A percentile compares a stretch with the other conserved stretches of the same genome.
Evolutionary conservation across 2,797 vertebrate genomes (phyloP).

Genomic region (Mastacembelus armatus): DNA sequence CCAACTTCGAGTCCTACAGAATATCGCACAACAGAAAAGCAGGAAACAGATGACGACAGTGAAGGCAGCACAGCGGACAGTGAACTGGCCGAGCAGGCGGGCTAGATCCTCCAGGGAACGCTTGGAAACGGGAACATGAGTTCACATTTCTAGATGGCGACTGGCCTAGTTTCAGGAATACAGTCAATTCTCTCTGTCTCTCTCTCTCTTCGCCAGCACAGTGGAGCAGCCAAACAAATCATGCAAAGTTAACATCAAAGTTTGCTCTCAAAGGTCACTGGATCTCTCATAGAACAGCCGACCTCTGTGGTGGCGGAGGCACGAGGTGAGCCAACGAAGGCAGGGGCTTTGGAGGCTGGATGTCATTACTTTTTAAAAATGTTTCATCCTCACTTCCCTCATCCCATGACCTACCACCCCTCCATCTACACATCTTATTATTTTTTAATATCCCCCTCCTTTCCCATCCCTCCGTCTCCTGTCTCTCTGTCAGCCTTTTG

Average conservation of each 20-base stretch:
- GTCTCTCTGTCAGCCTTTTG: slow-evolving; percentile 28
- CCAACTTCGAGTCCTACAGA: not conserved
- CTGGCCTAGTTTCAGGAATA: slow-evolving; percentile 78
- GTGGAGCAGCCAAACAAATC: slow-evolving; percentile 68
- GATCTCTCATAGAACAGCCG: slow-evolving; percentile 58
- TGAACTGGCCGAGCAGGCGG: slow-evolving; percentile 52
- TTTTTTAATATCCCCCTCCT: slow-evolving; percentile 56
- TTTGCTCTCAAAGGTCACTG: slow-evolving; percentile 72
- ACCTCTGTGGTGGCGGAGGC: slow-evolving; percentile 54
- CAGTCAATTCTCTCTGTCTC: slow-evolving; percentile 45
- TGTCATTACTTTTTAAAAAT: slow-evolving; percentile 39
- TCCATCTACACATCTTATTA: slow-evolving; percentile 64
- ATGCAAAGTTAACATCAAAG: slow-evolving; percentile 75
- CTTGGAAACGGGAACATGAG: slow-evolving; percentile 71
- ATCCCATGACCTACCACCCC: slow-evolving; percentile 34
- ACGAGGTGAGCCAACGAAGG: slow-evolving; percentile 33
- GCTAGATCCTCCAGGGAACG: slow-evolving; percentile 63
- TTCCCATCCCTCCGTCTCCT: slow-evolving; percentile 18
- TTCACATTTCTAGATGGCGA: slow-evolving; percentile 79
- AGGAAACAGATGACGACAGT: slow-evolving; percentile 23
- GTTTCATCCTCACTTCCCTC: slow-evolving; percentile 23
- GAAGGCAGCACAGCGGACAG: slow-evolving; percentile 47
- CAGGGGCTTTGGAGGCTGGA: slow-evolving; percentile 15
- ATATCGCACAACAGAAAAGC: not conserved
- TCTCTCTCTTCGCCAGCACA: slow-evolving; percentile 31